Evolutionary conservation across 2,113 vertebrate genomes (phyloP).

Genomic region (Petaurus breviceps): DNA sequence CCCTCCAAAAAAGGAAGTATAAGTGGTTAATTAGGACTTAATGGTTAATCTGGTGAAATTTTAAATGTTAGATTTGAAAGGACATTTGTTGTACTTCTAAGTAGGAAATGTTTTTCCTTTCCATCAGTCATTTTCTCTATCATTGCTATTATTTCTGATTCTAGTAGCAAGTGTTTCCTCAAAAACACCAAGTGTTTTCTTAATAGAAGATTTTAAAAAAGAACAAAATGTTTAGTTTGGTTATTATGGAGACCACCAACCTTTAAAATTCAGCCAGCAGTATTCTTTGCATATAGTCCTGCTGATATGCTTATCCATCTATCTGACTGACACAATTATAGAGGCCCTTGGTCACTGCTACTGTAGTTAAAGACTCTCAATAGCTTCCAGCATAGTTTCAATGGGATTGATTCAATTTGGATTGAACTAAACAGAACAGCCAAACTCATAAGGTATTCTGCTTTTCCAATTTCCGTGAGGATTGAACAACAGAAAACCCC

Average conservation of each 20-base stretch:
- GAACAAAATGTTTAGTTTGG: neutral
- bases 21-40: neutral
- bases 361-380: slow-evolving; percentile 36
- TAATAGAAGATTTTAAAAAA: neutral
- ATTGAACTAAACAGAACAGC: neutral
- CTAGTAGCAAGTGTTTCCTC: neutral
- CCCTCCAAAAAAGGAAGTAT: neutral
- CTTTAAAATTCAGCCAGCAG: neutral
- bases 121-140: neutral
- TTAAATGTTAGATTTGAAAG: neutral
- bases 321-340: neutral
- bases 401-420: slow-evolving; percentile 6
- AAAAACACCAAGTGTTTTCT: too few relatives aligned
- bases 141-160: neutral
- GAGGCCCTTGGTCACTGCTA: neutral
- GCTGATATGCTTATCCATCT: neutral
- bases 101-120: neutral
- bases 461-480: slow-evolving; percentile 33
- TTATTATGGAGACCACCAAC: neutral
- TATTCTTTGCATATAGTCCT: accelerated
- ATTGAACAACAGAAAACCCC: neutral
- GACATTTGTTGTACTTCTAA: neutral
- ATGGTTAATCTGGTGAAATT: neutral
- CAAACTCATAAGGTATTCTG: neutral
- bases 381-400: neutral